Base-by-base conservation (phyloP, 1,140 invertebrate genomes). In the Aplysia californica region DNA sequence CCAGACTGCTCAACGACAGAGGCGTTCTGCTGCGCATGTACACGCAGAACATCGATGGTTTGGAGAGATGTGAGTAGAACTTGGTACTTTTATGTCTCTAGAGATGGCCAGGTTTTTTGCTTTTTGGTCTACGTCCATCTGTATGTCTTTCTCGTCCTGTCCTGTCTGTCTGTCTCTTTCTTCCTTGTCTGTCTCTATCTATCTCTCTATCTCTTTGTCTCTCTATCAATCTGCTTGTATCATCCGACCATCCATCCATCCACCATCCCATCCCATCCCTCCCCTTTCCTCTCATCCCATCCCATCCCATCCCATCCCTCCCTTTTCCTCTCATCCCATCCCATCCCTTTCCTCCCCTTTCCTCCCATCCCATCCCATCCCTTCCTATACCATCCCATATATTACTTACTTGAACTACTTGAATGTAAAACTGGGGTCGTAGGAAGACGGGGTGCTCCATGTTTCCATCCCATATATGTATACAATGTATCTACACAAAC, bases 21-120 rank as follows among this genome's bases (percentile, higher is more conserved):
- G 87, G 87, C 20, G 78, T 89, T 50, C 76, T 91, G 59, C 84
- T 87, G 21, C 82, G 89, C 39, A 85, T 90, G 80, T 91, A 90
- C 75, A 91, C 90, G 75, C 90, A 91, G 76, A 91, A 91, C 78
- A 90, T 91, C 74, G 90, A 91, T 82, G 90, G 89, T 26, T 77
- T 91, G n/a, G 90, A 91, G 78, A 83, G 89, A 87, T 86, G 90
- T 91, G 85, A 87, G 86, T 87, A 33, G 31, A 50, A n/a, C n/a
- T n/a, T n/a, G n/a, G n/a, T n/a, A n/a, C n/a, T n/a, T n/a, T n/a
- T n/a, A n/a, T n/a, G n/a, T n/a, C n/a, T n/a, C n/a, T n/a, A n/a
- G n/a, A n/a, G n/a, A n/a, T n/a, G n/a, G n/a, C n/a, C n/a, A n/a
- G n/a, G n/a, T n/a, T n/a, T n/a, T n/a, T n/a, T n/a, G n/a, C n/a